Conservation (phyloP, 2,888 invertebrate genomes). For the Cheilosia impressa region DNA sequence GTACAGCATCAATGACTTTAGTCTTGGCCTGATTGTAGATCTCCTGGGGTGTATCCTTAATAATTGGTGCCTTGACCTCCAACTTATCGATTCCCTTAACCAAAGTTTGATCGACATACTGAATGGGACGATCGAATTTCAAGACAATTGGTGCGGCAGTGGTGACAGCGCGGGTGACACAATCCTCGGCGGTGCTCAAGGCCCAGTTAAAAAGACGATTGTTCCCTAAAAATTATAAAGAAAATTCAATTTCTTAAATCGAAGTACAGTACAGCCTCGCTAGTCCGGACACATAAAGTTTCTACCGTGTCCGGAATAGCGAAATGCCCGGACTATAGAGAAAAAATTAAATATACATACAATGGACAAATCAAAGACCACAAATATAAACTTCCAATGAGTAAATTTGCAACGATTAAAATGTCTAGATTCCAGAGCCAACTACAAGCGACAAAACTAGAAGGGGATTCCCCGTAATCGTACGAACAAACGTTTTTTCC, state of each 20-base stretch:
- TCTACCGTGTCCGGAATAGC: too few species aligned
- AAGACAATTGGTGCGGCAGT: conserved; percentile 86
- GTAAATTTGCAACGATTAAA: too few species aligned
- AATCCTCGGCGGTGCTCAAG: conserved; percentile 87
- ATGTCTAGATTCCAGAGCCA: too few species aligned
- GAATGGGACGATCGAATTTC: conserved; percentile 85
- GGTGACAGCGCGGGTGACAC: conserved; percentile 86
- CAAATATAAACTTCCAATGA: too few species aligned
- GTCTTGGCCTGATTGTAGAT: conserved; percentile 85
- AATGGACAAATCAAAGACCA: too few species aligned
- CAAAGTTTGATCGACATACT: conserved; percentile 87
- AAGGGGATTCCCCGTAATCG: too few species aligned
- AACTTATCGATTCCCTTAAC: conserved; percentile 88
- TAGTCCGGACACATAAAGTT: too few species aligned
- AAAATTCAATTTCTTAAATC: conserved; percentile 16
- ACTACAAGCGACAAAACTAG: too few species aligned
- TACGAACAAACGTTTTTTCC: too few species aligned
- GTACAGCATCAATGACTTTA: conserved; percentile 85
- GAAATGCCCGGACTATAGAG: too few species aligned
- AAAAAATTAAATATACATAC: too few species aligned
- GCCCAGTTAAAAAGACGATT: conserved; percentile 89
- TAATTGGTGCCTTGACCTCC: conserved; percentile 87
- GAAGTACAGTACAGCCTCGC: too few species aligned
- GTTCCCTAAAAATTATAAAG: conserved; percentile 83
- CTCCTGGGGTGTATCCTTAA: conserved; percentile 87